Percentiles rank a stretch among this genome's conserved stretches.
These are phyloP conservation scores for Melanotaenia pygmaea DNA, from an alignment of 2,797 vertebrate genomes.

Conservation along the genomic window DNA sequence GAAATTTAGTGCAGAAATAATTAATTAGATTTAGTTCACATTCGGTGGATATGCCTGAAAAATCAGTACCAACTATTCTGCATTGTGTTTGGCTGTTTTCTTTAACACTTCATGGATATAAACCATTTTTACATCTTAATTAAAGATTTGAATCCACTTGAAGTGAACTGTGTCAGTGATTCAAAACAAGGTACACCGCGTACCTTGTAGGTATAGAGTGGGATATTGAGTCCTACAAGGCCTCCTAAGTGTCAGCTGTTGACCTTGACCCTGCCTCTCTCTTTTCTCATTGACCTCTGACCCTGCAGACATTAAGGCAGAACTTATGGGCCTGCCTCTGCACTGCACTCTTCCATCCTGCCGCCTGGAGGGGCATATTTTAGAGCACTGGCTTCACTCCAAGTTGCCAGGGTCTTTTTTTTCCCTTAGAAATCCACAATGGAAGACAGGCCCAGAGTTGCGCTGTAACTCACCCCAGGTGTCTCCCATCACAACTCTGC, in stretches of 20 bases:
- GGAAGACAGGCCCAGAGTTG: constrained; percentile 44
- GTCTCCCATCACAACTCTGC: constrained; percentile 68
- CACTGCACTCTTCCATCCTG: constrained; percentile 12
- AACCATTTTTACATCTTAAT: background rate
- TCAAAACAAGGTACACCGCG: background rate
- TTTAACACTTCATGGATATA: background rate
- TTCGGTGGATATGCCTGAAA: background rate
- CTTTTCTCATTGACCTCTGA: constrained; percentile 52
- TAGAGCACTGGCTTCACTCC: constrained; percentile 59
- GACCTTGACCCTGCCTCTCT: constrained; percentile 47
- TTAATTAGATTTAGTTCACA: background rate
- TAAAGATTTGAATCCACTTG: background rate
- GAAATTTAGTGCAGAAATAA: background rate
- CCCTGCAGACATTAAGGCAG: constrained; percentile 43
- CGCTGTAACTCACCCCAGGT: constrained; percentile 73
- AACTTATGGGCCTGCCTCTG: constrained; percentile 36
- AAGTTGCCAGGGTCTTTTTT: constrained; percentile 67
- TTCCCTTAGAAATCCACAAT: constrained; percentile 53
- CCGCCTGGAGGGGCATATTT: constrained; percentile 47
- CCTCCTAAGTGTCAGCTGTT: constrained; percentile 47
- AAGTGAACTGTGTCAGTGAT: background rate
- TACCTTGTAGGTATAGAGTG: background rate
- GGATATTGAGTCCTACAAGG: background rate
- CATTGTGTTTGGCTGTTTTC: background rate
- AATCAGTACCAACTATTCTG: no score